Evolutionary conservation across 2,797 vertebrate species (phyloP).

Genomic region (Vespertilio murinus): DNA sequence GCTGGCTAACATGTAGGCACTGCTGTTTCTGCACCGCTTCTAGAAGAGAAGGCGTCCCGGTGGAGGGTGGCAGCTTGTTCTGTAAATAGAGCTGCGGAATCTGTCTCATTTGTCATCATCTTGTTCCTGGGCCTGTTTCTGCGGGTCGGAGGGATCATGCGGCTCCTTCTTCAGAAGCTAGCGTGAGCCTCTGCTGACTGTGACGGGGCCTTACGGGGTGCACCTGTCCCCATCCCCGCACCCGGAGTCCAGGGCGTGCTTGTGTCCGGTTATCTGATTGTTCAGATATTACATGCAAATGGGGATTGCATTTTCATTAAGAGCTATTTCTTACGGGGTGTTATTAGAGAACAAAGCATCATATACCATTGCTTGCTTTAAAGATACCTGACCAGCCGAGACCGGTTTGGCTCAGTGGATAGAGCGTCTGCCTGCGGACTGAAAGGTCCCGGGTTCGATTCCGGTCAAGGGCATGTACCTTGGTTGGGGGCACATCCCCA

Average conservation of each 20-base stretch:
- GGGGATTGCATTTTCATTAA: constrained; percentile 71
- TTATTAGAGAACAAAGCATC: constrained; percentile 56
- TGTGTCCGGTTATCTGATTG: constrained; percentile 16
- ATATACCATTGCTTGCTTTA: constrained; percentile 69
- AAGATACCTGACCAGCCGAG: no score
- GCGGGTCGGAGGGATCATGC: constrained; percentile 59
- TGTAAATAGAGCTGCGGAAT: constrained; percentile 75
- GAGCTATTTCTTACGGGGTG: neutral
- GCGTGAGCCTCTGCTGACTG: constrained; percentile 42
- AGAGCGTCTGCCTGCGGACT: no score
- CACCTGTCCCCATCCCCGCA: neutral
- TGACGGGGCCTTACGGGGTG: constrained; percentile 26
- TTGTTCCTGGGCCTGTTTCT: constrained; percentile 59
- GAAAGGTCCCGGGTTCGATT: no score
- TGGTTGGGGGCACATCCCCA: no score
- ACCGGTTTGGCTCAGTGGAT: no score
- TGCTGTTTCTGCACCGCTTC: constrained; percentile 71
- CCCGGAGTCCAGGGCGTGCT: constrained; percentile 42
- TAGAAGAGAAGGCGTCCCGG: constrained; percentile 62
- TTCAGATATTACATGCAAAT: constrained; percentile 52
- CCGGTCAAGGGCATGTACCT: no score
- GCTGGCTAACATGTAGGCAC: constrained; percentile 65
- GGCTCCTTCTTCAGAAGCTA: neutral
- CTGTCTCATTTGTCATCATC: constrained; percentile 73
- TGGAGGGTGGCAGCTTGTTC: constrained; percentile 71